A percentile compares a stretch with the other conserved stretches of the same genome.
phyloP scores from a whole-genome alignment of 2,888 invertebrate species.

The Ramazzottius varieornatus region DNA sequence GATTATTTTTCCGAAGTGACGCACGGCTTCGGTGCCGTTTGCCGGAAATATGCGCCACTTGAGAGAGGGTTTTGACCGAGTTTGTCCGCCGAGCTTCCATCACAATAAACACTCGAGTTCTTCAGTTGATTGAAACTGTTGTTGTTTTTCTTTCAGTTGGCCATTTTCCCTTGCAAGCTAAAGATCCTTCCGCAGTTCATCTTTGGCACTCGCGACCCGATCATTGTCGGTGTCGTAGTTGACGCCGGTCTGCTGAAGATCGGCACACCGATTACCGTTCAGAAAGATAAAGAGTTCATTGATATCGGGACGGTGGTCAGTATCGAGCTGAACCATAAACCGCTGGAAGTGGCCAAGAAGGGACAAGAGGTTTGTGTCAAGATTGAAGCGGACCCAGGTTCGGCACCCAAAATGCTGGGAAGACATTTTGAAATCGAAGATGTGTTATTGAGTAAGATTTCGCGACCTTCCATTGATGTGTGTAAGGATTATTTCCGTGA shows the following conservation, averaged over 20 bases:
- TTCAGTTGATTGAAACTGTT: background rate
- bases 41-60: too few species aligned
- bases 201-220: slow-evolving; percentile 94
- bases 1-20: too few species aligned
- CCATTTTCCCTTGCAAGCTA: slow-evolving; percentile 93
- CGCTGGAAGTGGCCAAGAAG: slow-evolving; percentile 70
- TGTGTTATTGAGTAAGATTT: slow-evolving; percentile 77
- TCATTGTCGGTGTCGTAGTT: slow-evolving; percentile 78
- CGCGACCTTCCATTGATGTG: slow-evolving; percentile 88
- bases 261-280: slow-evolving; percentile 84
- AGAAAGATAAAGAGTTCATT: slow-evolving; percentile 74
- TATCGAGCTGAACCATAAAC: slow-evolving; percentile 81
- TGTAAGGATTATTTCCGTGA: slow-evolving; percentile 98
- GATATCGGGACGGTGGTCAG: slow-evolving; percentile 79
- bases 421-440: slow-evolving; percentile 93
- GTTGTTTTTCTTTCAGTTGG: slow-evolving; percentile 27
- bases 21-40: too few species aligned
- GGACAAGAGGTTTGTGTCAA: slow-evolving; percentile 87
- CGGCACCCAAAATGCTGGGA: slow-evolving; percentile 93
- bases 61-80: too few species aligned
- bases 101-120: too few species aligned
- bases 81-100: too few species aligned
- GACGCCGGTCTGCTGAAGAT: slow-evolving; percentile 82
- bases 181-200: slow-evolving; percentile 53
- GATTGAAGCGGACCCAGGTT: slow-evolving; percentile 88